Percentiles rank a stretch among this genome's conserved stretches.
phyloP scores from a whole-genome alignment of 2,797 vertebrate species.

The Liasis olivaceus region DNA sequence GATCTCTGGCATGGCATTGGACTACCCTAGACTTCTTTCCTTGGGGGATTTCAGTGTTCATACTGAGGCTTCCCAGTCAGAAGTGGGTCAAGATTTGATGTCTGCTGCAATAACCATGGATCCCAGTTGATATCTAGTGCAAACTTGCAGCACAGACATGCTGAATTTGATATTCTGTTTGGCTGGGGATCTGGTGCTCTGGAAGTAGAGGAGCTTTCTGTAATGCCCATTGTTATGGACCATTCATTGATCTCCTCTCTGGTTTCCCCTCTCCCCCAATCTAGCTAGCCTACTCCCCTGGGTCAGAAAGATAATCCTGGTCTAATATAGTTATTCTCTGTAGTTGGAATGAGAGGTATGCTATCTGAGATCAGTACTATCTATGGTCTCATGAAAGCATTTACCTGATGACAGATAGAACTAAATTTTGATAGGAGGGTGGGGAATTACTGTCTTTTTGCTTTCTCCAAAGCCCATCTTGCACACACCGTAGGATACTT shows the following conservation, averaged over 20 bases:
- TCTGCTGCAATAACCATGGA: background rate
- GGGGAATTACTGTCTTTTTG: too few relatives aligned
- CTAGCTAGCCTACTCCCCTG: background rate
- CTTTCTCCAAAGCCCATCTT: too few relatives aligned
- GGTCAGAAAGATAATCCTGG: background rate
- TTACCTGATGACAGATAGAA: too few relatives aligned
- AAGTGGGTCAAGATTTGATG: background rate
- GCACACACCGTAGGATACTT: too few relatives aligned
- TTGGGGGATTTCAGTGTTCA: background rate
- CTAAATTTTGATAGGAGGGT: too few relatives aligned
- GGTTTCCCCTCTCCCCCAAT: background rate
- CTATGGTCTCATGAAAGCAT: too few relatives aligned
- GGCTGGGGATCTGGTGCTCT: background rate
- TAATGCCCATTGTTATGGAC: background rate
- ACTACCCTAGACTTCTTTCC: background rate
- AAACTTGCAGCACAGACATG: background rate
- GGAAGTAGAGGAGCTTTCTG: background rate
- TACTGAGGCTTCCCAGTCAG: background rate
- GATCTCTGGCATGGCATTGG: background rate
- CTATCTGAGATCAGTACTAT: too few relatives aligned
- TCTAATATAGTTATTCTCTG: background rate
- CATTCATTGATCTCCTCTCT: background rate
- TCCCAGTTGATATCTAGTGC: background rate
- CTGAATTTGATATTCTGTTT: background rate
- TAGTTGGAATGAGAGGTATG: too few relatives aligned